Percentiles rank a stretch among this genome's conserved stretches.
These are phyloP conservation scores for Heteronetta atricapilla DNA, from an alignment of 2,113 vertebrate species.

Conservation along the genomic window DNA sequence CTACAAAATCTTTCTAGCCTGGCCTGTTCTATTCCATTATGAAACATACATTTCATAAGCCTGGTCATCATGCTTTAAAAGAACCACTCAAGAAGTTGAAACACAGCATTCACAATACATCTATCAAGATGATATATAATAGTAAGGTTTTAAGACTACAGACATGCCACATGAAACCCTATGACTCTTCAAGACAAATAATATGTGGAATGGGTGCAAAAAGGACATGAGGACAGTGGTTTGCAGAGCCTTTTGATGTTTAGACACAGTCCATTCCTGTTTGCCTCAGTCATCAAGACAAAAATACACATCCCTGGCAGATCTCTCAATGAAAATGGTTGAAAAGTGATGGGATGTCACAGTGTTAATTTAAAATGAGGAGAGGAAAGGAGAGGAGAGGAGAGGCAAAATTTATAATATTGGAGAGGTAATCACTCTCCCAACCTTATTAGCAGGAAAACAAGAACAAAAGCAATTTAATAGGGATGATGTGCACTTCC, in stretches of 20 bases:
- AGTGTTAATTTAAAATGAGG: neutral
- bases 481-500: neutral
- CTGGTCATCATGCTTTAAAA: neutral
- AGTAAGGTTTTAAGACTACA: neutral
- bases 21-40: neutral
- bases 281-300: neutral
- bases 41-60: neutral
- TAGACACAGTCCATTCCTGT: neutral
- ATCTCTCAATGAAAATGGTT: neutral
- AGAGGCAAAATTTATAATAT: neutral
- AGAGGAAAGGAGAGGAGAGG: accelerated
- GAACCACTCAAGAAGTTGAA: neutral
- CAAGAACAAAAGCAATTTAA: neutral
- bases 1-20: neutral
- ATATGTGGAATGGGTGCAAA: neutral
- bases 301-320: neutral
- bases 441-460: neutral
- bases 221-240: neutral
- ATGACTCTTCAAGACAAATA: neutral
- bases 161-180: neutral
- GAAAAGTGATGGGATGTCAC: neutral
- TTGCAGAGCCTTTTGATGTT: neutral
- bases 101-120: neutral
- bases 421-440: neutral
- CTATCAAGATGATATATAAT: neutral